A percentile compares a stretch with the other conserved stretches of the same genome.
Conservation (phyloP, 2,888 invertebrate genomes). For the Drosophila recens region DNA sequence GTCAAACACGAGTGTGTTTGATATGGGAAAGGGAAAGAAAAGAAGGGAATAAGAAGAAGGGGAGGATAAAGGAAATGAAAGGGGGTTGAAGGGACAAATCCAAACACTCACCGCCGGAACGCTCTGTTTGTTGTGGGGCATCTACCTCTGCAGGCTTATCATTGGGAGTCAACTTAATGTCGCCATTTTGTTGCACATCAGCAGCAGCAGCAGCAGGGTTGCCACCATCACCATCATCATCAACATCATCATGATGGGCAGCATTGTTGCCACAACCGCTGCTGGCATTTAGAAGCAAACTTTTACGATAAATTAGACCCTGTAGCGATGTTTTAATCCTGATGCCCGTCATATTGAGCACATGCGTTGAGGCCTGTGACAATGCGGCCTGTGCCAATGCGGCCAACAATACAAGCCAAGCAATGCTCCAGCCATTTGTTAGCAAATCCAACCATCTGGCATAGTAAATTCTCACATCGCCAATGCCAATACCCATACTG, state of each 20-base stretch:
- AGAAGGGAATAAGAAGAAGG: too few species aligned
- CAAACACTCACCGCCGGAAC: conserved; percentile 61
- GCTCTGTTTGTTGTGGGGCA: conserved; percentile 56
- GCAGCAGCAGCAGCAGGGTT: conserved; percentile 21
- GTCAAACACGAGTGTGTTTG: conserved; percentile 46
- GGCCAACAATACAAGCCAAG: conserved; percentile 89
- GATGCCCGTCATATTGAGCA: conserved; percentile 92
- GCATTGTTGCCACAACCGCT: conserved; percentile 42
- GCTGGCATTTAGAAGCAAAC: conserved; percentile 90
- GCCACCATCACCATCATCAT: conserved; percentile 36
- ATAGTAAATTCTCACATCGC: conserved; percentile 84
- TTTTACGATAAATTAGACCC: conserved; percentile 92
- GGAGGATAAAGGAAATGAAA: neutral
- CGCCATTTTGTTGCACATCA: conserved; percentile 58
- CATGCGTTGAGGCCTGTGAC: conserved; percentile 92
- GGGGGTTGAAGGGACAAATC: conserved; percentile 15
- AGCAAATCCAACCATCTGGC: conserved; percentile 88
- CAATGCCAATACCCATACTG: conserved; percentile 62
- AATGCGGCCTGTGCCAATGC: conserved; percentile 91
- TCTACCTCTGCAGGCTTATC: conserved; percentile 48
- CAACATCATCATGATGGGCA: conserved; percentile 19
- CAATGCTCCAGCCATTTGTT: conserved; percentile 92
- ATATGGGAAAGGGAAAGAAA: neutral
- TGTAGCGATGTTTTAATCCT: conserved; percentile 91
- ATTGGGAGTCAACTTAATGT: conserved; percentile 50